Conservation (phyloP, 2,888 invertebrate genomes). For the Desoria tigrina region DNA sequence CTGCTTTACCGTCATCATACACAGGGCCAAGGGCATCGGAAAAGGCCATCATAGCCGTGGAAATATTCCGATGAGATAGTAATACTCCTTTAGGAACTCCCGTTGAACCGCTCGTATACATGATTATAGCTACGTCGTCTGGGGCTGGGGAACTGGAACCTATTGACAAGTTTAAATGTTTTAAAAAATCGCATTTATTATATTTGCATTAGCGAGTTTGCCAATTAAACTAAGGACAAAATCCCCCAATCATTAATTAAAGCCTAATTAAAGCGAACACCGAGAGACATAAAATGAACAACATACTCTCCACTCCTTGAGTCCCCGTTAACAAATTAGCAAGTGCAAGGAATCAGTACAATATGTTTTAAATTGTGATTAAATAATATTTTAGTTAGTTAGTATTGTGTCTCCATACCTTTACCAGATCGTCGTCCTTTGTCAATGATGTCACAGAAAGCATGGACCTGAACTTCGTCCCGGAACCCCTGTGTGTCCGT, state of each 20-base stretch:
- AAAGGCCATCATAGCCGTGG: slow-evolving; percentile 76
- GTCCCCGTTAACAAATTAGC: too few species aligned
- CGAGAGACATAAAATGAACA: too few species aligned
- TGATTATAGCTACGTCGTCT: slow-evolving; percentile 88
- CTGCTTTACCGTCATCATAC: slow-evolving; percentile 56
- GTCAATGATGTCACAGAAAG: slow-evolving; percentile 71
- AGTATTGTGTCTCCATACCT: background rate
- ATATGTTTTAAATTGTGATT: too few species aligned
- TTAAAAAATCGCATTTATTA: background rate
- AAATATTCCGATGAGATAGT: slow-evolving; percentile 77
- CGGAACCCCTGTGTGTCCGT: slow-evolving; percentile 72
- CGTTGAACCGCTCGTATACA: slow-evolving; percentile 99
- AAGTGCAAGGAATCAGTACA: too few species aligned
- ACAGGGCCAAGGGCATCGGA: slow-evolving; percentile 72
- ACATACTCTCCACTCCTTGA: too few species aligned
- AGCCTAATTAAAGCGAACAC: too few species aligned
- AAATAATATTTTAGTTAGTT: too few species aligned
- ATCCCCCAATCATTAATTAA: too few species aligned
- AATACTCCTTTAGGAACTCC: slow-evolving; percentile 90
- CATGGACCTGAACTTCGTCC: slow-evolving; percentile 69
- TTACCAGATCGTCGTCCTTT: slow-evolving; percentile 58
- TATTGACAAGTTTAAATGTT: background rate
- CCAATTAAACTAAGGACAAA: too few species aligned
- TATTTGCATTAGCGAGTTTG: background rate
- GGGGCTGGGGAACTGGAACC: slow-evolving; percentile 61